Evolutionary conservation across 2,888 invertebrate species (phyloP).

Genomic region (Uloborus plumipes): DNA sequence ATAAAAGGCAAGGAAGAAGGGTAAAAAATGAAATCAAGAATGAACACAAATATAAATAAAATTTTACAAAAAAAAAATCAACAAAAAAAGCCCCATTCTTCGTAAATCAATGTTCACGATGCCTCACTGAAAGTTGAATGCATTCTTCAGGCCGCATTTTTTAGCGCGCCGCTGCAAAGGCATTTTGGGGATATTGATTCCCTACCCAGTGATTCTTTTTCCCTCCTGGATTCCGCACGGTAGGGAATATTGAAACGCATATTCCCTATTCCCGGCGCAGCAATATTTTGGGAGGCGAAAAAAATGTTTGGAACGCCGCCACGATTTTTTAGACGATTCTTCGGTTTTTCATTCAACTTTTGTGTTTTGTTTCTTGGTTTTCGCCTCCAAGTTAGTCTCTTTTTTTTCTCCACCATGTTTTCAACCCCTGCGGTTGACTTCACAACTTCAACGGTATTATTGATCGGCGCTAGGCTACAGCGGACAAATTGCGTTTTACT

Average conservation of each 20-base stretch:
- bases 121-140: slow-evolving; percentile 17
- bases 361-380: slow-evolving; percentile 18
- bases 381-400: background rate
- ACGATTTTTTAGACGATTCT: background rate
- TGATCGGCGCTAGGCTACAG: slow-evolving; percentile 21
- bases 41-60: slow-evolving; percentile 25
- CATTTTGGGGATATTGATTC: slow-evolving; percentile 42
- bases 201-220: slow-evolving; percentile 28
- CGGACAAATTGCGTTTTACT: slow-evolving; percentile 23
- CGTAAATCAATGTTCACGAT: slow-evolving; percentile 44
- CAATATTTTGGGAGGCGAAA: slow-evolving; percentile 24
- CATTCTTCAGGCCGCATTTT: slow-evolving; percentile 16
- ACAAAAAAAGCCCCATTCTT: slow-evolving; percentile 3
- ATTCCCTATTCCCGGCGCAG: slow-evolving; percentile 26
- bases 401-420: slow-evolving; percentile 7
- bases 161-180: slow-evolving; percentile 25
- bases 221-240: slow-evolving; percentile 16
- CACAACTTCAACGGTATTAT: slow-evolving; percentile 20
- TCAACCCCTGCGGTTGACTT: slow-evolving; percentile 34
- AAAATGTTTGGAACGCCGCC: background rate
- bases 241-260: slow-evolving; percentile 20
- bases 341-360: background rate
- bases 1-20: slow-evolving; percentile 3
- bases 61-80: background rate
- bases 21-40: slow-evolving; percentile 8